Percentiles rank a stretch among this genome's conserved stretches.
These are phyloP conservation scores for Barypeithes pellucidus DNA, from an alignment of 2,888 invertebrate genomes.

Conservation along the genomic window DNA sequence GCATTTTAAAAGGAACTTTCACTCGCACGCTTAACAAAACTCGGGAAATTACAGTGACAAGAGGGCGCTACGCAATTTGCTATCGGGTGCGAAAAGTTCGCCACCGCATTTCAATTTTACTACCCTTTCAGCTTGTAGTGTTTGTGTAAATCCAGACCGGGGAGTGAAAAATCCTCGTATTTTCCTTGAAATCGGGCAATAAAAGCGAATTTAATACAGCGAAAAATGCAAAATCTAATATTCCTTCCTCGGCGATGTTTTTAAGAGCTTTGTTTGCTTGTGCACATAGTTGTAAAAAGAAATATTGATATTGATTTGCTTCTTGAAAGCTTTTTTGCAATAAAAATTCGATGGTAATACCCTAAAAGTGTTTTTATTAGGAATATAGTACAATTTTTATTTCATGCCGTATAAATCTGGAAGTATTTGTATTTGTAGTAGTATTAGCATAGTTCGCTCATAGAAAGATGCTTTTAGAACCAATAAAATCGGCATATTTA, in stretches of 20 bases:
- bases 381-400: constrained; percentile 22
- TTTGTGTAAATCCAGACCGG: constrained; percentile 48
- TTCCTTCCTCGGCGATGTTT: constrained; percentile 40
- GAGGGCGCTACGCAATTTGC: constrained; percentile 22
- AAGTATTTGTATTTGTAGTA: constrained; percentile 8
- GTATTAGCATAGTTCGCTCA: constrained; percentile 13
- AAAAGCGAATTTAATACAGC: constrained; percentile 51
- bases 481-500: constrained; percentile 4
- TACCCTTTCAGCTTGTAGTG: constrained; percentile 41
- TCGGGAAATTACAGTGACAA: not conserved
- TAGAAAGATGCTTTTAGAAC: not conserved
- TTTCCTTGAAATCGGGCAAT: constrained; percentile 47
- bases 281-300: constrained; percentile 46
- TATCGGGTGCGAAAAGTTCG: constrained; percentile 19
- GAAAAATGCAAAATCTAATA: constrained; percentile 55
- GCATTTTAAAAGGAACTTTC: too few species aligned
- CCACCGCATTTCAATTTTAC: constrained; percentile 37
- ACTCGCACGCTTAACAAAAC: not conserved
- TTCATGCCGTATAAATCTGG: constrained; percentile 21
- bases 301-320: constrained; percentile 49
- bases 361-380: constrained; percentile 34
- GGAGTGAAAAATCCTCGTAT: constrained; percentile 46
- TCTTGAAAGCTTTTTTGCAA: constrained; percentile 43
- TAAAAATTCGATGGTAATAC: constrained; percentile 35
- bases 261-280: constrained; percentile 50